Evolutionary conservation across 1,140 invertebrate species (phyloP).

Genomic region (Hycleus phaleratus): DNA sequence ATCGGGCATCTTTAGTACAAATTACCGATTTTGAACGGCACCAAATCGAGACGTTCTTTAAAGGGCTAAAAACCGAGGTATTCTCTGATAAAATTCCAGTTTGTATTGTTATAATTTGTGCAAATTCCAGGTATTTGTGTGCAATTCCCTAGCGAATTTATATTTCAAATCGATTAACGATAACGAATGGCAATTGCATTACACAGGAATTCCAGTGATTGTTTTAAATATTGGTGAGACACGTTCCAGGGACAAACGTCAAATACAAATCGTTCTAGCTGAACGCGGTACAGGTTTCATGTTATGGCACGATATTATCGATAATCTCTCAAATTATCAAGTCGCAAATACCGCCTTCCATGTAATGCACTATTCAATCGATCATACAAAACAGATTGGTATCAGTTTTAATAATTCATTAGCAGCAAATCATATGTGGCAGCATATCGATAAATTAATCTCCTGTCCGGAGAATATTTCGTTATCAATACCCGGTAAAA

Average conservation of each 20-base stretch:
- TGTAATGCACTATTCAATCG: constrained; percentile 71
- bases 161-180: constrained; percentile 56
- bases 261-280: constrained; percentile 68
- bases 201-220: constrained; percentile 75
- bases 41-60: constrained; percentile 73
- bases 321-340: constrained; percentile 58
- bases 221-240: constrained; percentile 70
- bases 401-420: constrained; percentile 71
- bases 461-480: constrained; percentile 75
- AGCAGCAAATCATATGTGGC: constrained; percentile 63
- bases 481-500: constrained; percentile 56
- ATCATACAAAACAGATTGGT: constrained; percentile 55
- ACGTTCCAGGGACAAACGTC: constrained; percentile 58
- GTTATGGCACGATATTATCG: constrained; percentile 79
- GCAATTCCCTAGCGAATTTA: constrained; percentile 70
- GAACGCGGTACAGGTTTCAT: constrained; percentile 79
- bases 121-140: constrained; percentile 59
- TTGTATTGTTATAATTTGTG: not conserved
- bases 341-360: constrained; percentile 65
- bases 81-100: not conserved
- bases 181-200: constrained; percentile 62
- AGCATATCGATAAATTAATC: constrained; percentile 60
- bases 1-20: constrained; percentile 32
- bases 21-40: constrained; percentile 62
- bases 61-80: constrained; percentile 66